Evolutionary conservation across 2,888 invertebrate genomes (phyloP).

Genomic region (Zelleria hepariella): DNA sequence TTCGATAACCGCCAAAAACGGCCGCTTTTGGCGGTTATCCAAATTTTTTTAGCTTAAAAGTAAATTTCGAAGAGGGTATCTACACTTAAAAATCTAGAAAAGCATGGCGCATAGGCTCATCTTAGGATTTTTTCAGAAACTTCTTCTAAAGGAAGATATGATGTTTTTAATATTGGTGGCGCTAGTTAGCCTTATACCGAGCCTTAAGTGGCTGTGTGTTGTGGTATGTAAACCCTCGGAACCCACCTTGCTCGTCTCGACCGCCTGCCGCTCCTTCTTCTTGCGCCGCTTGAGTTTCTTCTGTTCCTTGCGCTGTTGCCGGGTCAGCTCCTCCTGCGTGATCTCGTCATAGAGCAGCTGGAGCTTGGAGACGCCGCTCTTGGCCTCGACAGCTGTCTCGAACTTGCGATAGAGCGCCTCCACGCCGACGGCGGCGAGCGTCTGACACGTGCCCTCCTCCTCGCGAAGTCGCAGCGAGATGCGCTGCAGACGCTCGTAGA

Average conservation of each 20-base stretch:
- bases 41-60: too few relatives aligned
- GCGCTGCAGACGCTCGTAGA: constrained; percentile 90
- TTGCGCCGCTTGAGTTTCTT: constrained; percentile 84
- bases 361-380: constrained; percentile 89
- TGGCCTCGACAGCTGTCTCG: constrained; percentile 90
- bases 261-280: constrained; percentile 74
- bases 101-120: too few relatives aligned
- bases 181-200: too few relatives aligned
- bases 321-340: constrained; percentile 86
- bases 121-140: too few relatives aligned
- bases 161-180: too few relatives aligned
- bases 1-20: too few relatives aligned
- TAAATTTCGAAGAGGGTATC: too few relatives aligned
- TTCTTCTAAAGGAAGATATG: too few relatives aligned
- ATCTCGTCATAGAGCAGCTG: constrained; percentile 91
- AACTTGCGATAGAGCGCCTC: constrained; percentile 91
- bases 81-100: too few relatives aligned
- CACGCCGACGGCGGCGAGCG: constrained; percentile 89
- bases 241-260: constrained; percentile 45
- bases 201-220: too few relatives aligned
- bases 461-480: constrained; percentile 89
- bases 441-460: constrained; percentile 95
- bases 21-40: too few relatives aligned
- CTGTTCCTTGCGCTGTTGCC: constrained; percentile 88
- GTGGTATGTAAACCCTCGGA: too few relatives aligned